phyloP scores from a whole-genome alignment of 2,888 invertebrate species.

The Drosophila neotestacea region DNA sequence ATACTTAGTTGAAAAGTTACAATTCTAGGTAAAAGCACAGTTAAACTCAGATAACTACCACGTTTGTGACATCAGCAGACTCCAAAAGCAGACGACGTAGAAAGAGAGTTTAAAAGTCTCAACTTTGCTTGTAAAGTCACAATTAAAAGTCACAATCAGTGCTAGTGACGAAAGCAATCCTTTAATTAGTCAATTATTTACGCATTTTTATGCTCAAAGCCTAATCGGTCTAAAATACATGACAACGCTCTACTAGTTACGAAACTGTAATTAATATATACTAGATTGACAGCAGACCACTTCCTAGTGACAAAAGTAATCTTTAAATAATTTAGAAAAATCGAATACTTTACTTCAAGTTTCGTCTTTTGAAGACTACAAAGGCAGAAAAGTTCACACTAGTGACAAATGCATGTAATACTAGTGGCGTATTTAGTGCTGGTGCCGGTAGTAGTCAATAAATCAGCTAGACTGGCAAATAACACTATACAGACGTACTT shows the following conservation, averaged over 20 bases:
- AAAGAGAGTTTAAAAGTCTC: not conserved
- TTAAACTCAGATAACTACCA: not conserved
- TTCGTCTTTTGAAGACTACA: too few relatives aligned
- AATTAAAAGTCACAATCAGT: not conserved
- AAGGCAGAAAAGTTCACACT: not conserved
- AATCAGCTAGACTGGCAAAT: too few relatives aligned
- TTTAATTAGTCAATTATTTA: not conserved
- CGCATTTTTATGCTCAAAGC: not conserved
- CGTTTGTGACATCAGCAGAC: not conserved
- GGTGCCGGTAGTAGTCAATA: too few relatives aligned
- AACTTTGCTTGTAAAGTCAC: not conserved
- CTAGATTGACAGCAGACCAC: not conserved
- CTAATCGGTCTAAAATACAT: not conserved
- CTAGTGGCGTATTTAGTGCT: too few relatives aligned
- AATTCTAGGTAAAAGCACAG: slow-evolving; percentile 7
- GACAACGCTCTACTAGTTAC: too few relatives aligned
- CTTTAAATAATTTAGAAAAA: not conserved
- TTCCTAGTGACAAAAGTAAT: not conserved
- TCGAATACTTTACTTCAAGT: too few relatives aligned
- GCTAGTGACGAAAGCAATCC: not conserved
- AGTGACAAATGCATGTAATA: not conserved
- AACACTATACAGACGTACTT: too few relatives aligned
- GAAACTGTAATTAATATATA: too few relatives aligned
- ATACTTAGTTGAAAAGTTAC: slow-evolving; percentile 8
- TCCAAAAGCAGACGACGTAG: not conserved